Conservation (phyloP, 2,797 vertebrate species). For the Tadarida brasiliensis region DNA sequence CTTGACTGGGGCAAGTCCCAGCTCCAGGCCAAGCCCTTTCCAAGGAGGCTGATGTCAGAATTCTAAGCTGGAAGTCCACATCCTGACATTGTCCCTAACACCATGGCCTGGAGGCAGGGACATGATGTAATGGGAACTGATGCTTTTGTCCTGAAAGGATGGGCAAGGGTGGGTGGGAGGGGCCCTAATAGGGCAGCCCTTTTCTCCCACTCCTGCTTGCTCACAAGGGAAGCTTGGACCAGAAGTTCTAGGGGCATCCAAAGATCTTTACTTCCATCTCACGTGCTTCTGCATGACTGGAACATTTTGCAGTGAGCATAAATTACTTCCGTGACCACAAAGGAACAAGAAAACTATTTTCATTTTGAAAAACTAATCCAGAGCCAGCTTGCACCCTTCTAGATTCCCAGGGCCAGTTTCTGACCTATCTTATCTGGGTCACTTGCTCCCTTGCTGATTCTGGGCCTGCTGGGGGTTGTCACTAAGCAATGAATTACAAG, state of each 20-base stretch:
- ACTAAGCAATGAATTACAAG: too few relatives aligned
- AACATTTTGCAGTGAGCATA: background rate
- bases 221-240: background rate
- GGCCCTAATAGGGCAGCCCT: background rate
- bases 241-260: background rate
- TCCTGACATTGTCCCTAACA: slow-evolving; percentile 72
- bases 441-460: too few relatives aligned
- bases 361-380: background rate
- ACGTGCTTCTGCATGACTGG: background rate
- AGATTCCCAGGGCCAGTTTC: background rate
- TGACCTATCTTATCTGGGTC: background rate
- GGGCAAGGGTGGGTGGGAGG: background rate
- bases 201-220: background rate
- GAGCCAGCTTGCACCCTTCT: background rate
- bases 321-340: background rate
- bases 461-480: too few relatives aligned
- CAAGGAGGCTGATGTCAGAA: slow-evolving; percentile 64
- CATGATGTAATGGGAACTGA: slow-evolving; percentile 66
- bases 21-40: slow-evolving; percentile 45
- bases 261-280: background rate
- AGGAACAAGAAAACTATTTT: background rate
- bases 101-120: background rate
- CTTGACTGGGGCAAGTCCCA: background rate
- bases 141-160: background rate
- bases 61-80: slow-evolving; percentile 51